Evolutionary conservation across 2,113 vertebrate genomes (phyloP), one percentile per base, ranked within the genome.

Genomic region (Paradisaea rubra): DNA sequence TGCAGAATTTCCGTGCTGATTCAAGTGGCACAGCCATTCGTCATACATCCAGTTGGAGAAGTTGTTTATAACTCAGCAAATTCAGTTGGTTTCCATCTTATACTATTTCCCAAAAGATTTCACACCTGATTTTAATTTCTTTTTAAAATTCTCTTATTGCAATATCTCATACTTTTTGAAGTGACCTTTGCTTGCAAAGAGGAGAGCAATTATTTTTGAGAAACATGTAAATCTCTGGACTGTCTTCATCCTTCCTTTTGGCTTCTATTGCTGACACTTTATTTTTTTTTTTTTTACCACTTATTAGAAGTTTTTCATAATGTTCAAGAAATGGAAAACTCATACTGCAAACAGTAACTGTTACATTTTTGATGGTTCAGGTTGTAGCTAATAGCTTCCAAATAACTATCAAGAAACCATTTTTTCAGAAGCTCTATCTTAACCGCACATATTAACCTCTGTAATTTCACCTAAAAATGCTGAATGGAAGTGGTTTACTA

Each of bases 41-140:
- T 41, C 66, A 57, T 61, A 60, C 44, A 42, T 39, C 25, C 92
- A 65, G 60, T 28, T 56, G 45, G 37, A 86, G 52, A 86, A 74
- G 12, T 53, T 78, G 49, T 60, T 92, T 83, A 60, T 53, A 94
- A 89, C 47, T 91, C 80, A 89, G 81, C 25, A 96, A 93, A 91
- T 85, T 69, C 24, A 49, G 27, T 44, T 70, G 37, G 4, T 91
- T 88, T 92, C 64, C 53, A 76, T 44, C 50, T 81, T 49, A 81
- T 57, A 57, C 41, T 80, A 27, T 78, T 85, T 88, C 56, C 31
- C 9, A 13, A 59, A 91, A 69, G 19, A 61, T 95, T 79, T 72
- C 66, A 86, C 63, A 83, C 15, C 13, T 69, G 57, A 47, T 78
- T 73, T 91, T 49, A 52, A 18, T 63, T 33, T 44, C 15, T 71